Base-by-base conservation (phyloP, 2,888 invertebrate genomes). In the Tuberolachnus salignus region DNA sequence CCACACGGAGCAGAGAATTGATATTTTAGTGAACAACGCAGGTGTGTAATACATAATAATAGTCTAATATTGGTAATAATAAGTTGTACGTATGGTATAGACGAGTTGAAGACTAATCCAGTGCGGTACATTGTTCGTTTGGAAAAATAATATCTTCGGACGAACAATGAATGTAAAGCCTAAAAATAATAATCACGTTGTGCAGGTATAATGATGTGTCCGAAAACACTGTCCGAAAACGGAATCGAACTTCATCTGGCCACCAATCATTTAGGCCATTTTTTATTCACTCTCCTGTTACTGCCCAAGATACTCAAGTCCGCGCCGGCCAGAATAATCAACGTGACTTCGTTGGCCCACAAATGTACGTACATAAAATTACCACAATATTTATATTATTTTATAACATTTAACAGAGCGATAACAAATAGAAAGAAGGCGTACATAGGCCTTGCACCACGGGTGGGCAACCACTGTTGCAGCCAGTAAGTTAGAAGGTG, bases 241-340 rank as follows among this genome's bases (percentile, higher is more conserved):
- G 89, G 89, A 1, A 87, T 88, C 82, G 90, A 90, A 83, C 85
- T 87, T 81, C 89, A 89, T 82, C 86, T 89, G 81, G 89, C 88
- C 11, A 87, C 88, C 1, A 90, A 90, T 83, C 88, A 90, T 83
- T 83, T 90, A 82, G 89, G 89, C 0, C 91, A 91, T 84, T 91
- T 90, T 83, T 85, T 89, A 55, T 84, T 91, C 49, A 90, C 90
- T 1, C 88, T 88, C 82, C 84, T 90, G 21, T 85, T 91, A 11
- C 83, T 89, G 80, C 88, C 89, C 46, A 84, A 86, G 10, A 84
- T 90, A 46, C 87, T 89, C 82, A 84, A 83, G 55, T 84, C 85
- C 6, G 81, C 84, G 1, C 83, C 84, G 4, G 84, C 85, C 16
- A 83, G 85, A 82, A 84, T 84, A 53, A 81, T 85, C 9, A 84